These are phyloP conservation scores for Plusia festucae DNA, from an alignment of 2,888 invertebrate genomes.

Conservation along the genomic window DNA sequence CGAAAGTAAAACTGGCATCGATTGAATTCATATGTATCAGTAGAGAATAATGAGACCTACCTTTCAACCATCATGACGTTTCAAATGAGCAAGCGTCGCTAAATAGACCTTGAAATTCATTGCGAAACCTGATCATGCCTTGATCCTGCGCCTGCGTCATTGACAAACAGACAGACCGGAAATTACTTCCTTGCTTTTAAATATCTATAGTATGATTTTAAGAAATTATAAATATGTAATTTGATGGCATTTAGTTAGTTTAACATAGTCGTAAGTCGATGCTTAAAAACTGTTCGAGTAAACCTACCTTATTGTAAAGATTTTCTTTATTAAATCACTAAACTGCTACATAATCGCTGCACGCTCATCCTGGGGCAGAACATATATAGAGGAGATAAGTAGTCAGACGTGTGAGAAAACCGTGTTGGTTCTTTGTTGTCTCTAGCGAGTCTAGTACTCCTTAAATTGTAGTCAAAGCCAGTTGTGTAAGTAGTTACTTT, in stretches of 20 bases:
- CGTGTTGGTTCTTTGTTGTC: not conserved
- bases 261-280: slow-evolving; percentile 27
- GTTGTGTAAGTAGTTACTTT: not conserved
- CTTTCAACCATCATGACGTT: not conserved
- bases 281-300: slow-evolving; percentile 53
- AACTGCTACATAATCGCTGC: not conserved
- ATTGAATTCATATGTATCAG: not conserved
- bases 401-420: too few species aligned
- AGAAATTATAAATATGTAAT: slow-evolving; percentile 29
- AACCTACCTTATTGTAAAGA: not conserved
- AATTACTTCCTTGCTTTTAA: slow-evolving; percentile 22
- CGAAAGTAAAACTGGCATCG: slow-evolving; percentile 4
- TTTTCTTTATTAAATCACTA: not conserved
- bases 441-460: not conserved
- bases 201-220: slow-evolving; percentile 31
- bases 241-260: slow-evolving; percentile 47
- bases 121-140: slow-evolving; percentile 16
- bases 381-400: too few species aligned
- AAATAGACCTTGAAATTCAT: not conserved
- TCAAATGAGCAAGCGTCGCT: not conserved
- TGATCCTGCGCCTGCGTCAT: slow-evolving; percentile 41
- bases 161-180: slow-evolving; percentile 29
- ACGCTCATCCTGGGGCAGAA: too few species aligned
- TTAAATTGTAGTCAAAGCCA: not conserved
- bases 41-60: too few species aligned